Evolutionary conservation across 2,113 vertebrate genomes (phyloP), one percentile per base, ranked within the genome.

Genomic region (Tragelaphus scriptus): DNA sequence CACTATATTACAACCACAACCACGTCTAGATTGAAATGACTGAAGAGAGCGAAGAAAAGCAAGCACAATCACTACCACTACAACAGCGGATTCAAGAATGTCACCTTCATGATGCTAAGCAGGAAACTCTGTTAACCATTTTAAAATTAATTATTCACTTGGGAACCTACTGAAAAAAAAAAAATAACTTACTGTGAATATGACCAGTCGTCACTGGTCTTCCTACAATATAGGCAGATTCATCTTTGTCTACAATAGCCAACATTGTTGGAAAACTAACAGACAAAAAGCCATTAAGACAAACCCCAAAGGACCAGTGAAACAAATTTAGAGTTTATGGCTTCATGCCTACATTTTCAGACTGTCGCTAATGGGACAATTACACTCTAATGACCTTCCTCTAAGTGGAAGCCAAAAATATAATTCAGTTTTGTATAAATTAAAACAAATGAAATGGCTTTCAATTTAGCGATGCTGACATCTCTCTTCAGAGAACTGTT

Each of bases 301-400:
- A 91, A 96, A 51, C 95, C 96, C 53, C 97, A 59, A 21, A 94
- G 32, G 86, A 51, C 92, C 89, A 79, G 51, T 84, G 53, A 92
- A 87, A 80, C 88, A 9, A 97, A 98, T 93, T 96, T 94, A 93
- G 88, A 80, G 2, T 80, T 59, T 85, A 97, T 93, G 51, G 77
- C 96, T 90, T 96, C 90, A 81, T 51, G 94, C 79, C 85, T 96
- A 47, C 81, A 95, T 98, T 97, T 59, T 95, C 32, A 94, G 91
- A 96, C 91, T 77, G 56, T 97, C 94, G 81, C 79, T 82, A 97
- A 98, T 91, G 92, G 79, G 10, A 12, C 96, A 94, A 98, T 98
- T 98, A 98, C 88, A 97, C 30, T 90, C 91, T 92, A 94, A 96
- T 98, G 71, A 98, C 97, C 97, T 98, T 75, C 71, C n/a, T 87